A percentile compares a stretch with the other conserved stretches of the same genome.
phyloP scores from a whole-genome alignment of 92 coral and sea anemone species.

The Isaurus tuberculatus region DNA sequence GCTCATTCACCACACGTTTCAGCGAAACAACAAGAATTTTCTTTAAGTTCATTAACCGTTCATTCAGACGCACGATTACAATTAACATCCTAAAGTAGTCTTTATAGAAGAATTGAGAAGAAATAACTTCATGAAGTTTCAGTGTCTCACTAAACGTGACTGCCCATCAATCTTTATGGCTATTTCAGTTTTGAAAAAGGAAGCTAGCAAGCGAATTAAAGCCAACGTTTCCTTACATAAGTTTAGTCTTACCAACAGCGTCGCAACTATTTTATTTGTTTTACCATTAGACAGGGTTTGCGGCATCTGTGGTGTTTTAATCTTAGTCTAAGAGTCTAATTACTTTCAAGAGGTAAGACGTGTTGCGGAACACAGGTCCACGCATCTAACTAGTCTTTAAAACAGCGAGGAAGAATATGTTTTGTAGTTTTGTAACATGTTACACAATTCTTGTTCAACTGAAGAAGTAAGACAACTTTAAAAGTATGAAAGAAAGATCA shows the following conservation, averaged over 20 bases:
- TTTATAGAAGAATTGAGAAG: not conserved
- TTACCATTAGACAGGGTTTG: not conserved
- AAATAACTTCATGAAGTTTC: not conserved
- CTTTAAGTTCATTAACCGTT: not conserved
- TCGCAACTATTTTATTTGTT: not conserved
- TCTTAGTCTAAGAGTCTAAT: not conserved
- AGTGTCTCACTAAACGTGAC: not conserved
- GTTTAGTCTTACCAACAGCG: not conserved
- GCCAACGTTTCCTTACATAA: not conserved
- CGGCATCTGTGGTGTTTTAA: slow-evolving; percentile 22
- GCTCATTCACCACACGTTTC: not conserved
- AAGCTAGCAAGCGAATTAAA: not conserved
- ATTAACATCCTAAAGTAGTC: not conserved
- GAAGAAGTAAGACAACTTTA: not conserved
- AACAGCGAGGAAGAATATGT: not conserved
- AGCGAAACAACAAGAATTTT: not conserved
- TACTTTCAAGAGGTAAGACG: slow-evolving; percentile 1
- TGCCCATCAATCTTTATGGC: not conserved
- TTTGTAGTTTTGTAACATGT: not conserved
- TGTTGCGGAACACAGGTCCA: not conserved
- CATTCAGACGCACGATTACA: not conserved
- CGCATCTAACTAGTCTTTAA: not conserved
- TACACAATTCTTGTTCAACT: not conserved
- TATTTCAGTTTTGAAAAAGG: not conserved
- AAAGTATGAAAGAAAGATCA: slow-evolving; percentile 11